These are phyloP conservation scores for Cheilosia variabilis DNA, from an alignment of 2,888 invertebrate genomes.

Conservation along the genomic window DNA sequence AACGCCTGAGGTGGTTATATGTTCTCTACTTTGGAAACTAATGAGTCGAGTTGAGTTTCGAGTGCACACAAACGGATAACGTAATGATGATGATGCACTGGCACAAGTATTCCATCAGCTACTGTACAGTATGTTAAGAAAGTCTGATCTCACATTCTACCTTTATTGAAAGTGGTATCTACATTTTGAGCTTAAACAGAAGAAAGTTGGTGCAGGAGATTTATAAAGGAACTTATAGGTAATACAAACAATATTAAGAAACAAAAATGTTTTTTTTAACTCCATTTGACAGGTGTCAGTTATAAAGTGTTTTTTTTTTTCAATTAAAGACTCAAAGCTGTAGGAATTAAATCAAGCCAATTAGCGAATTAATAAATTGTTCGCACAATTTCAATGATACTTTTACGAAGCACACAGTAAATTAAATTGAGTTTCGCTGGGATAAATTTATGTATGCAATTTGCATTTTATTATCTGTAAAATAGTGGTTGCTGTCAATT, in stretches of 20 bases:
- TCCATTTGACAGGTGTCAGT: not conserved
- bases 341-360: constrained; percentile 4
- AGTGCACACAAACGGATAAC: constrained; percentile 18
- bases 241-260: too few species aligned
- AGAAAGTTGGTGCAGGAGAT: too few species aligned
- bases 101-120: not conserved
- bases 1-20: constrained; percentile 57
- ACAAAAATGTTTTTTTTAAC: too few species aligned
- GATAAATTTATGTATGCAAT: not conserved
- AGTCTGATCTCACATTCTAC: not conserved
- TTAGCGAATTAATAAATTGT: constrained; percentile 4
- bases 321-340: not conserved
- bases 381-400: not conserved
- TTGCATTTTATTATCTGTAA: constrained; percentile 9
- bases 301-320: not conserved
- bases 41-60: constrained; percentile 4
- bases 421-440: not conserved
- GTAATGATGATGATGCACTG: not conserved
- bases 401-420: not conserved
- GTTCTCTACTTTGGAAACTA: constrained; percentile 10
- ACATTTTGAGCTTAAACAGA: too few species aligned
- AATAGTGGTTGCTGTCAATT: constrained; percentile 11
- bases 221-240: too few species aligned
- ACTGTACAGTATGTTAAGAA: not conserved
- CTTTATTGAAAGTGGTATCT: too few species aligned